These are phyloP conservation scores for Etheostoma nigrum DNA, from an alignment of 2,797 vertebrate species.

Conservation along the genomic window DNA sequence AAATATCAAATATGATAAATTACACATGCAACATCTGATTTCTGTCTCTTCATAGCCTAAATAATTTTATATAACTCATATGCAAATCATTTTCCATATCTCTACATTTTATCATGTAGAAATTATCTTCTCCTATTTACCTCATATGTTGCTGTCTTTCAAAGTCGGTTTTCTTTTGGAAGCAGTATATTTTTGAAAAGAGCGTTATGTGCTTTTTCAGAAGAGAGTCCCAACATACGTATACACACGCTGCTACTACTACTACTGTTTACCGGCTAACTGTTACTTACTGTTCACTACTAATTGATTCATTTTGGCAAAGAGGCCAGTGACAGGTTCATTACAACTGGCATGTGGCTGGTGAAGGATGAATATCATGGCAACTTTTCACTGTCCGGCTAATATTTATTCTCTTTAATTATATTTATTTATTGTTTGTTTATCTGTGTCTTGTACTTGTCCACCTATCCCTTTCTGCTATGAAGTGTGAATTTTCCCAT, in stretches of 20 bases:
- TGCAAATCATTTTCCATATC: slow-evolving; percentile 14
- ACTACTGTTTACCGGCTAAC: slow-evolving; percentile 7
- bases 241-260: not conserved
- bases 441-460: no score
- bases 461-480: no score
- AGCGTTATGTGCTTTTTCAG: not conserved
- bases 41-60: not conserved
- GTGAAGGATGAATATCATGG: slow-evolving; percentile 16
- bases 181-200: slow-evolving; percentile 16
- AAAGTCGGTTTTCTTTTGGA: slow-evolving; percentile 14
- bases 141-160: slow-evolving; percentile 5
- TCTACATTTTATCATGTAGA: not conserved
- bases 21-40: not conserved
- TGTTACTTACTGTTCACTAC: slow-evolving; percentile 6
- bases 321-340: slow-evolving; percentile 19
- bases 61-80: slow-evolving; percentile 22
- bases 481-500: no score
- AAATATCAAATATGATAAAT: slow-evolving; percentile 29
- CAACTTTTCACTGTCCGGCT: not conserved
- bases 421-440: no score
- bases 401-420: no score
- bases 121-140: not conserved
- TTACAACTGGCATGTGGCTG: slow-evolving; percentile 8
- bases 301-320: slow-evolving; percentile 10
- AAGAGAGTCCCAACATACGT: not conserved